These are phyloP conservation scores for Nixonia krombeini DNA, from an alignment of 1,140 invertebrate genomes.

Conservation along the genomic window DNA sequence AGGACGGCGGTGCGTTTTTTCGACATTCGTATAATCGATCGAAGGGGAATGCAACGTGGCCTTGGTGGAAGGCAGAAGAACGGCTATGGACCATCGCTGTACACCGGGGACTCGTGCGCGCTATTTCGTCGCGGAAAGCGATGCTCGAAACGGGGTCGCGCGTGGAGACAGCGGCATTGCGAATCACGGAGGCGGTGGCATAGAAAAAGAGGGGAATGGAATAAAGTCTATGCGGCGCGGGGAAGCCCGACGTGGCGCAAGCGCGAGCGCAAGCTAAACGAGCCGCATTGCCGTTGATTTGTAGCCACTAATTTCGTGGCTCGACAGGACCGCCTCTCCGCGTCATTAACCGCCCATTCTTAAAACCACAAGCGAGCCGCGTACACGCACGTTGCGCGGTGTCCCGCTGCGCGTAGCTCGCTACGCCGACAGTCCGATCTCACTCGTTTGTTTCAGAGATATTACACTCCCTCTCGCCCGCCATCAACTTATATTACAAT, in stretches of 20 bases:
- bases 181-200: constrained; percentile 27
- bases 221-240: constrained; percentile 2
- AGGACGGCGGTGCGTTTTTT: too few relatives aligned
- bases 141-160: background rate
- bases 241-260: constrained; percentile 23
- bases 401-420: constrained; percentile 18
- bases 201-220: constrained; percentile 12
- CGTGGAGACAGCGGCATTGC: background rate
- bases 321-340: constrained; percentile 48
- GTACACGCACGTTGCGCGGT: constrained; percentile 6
- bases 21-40: too few relatives aligned
- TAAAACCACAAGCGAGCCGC: constrained; percentile 48
- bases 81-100: background rate
- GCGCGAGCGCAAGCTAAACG: constrained; percentile 17
- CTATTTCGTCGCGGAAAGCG: background rate
- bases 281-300: constrained; percentile 62
- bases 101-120: background rate
- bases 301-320: constrained; percentile 63
- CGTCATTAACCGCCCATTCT: constrained; percentile 63
- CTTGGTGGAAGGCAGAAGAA: background rate
- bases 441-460: too few relatives aligned
- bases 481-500: too few relatives aligned
- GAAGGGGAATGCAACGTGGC: constrained; percentile 9
- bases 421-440: constrained; percentile 8
- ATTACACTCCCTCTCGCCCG: too few relatives aligned